Evolutionary conservation across 2,113 vertebrate species (phyloP), one percentile per base, ranked within the genome.

Genomic region (Gambusia holbrooki): DNA sequence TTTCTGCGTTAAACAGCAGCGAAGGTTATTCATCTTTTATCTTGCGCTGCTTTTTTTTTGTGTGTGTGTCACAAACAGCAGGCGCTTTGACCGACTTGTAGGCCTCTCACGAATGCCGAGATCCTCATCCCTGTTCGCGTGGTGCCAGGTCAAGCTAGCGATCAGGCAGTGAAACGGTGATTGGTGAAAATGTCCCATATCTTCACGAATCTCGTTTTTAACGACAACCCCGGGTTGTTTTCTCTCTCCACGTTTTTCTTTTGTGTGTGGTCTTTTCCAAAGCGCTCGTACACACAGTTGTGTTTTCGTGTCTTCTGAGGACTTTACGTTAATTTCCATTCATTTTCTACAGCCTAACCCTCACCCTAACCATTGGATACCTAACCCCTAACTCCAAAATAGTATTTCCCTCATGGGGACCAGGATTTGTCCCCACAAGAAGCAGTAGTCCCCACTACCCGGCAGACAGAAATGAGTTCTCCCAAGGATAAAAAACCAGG

Each of bases 71-170:
- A 74, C 81, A 79, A 77, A 80, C 69, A 79, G 83, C 81, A 71
- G 82, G 77, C 84, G 86, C 61, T 66, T 74, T 78, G 69, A 76
- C 89, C 78, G 86, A 89, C 87, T 93, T 90, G 88, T 88, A 92
- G 86, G 75, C 69, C 87, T 17, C 61, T 83, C 65, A 48, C 37
- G 68, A 73, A 84, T 76, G 79, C 88, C 79, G 82, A 86, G 77
- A 65, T 80, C 65, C 66, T 69, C 74, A 48, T 83, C 91, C 85
- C 66, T 68, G 74, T 84, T 84, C 79, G 86, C 79, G 79, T 65
- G 86, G 85, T 71, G 32, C 27, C 60, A 85, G 93, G 93, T 95
- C 93, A 94, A 76, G 40, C 76, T 61, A 73, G 77, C 76, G 82
- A 82, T 74, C 69, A 11, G 48, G 66, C 70, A 91, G 85, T 88